These are phyloP conservation scores for Anguilla japonica DNA, from an alignment of 2,113 vertebrate genomes.

Conservation along the genomic window DNA sequence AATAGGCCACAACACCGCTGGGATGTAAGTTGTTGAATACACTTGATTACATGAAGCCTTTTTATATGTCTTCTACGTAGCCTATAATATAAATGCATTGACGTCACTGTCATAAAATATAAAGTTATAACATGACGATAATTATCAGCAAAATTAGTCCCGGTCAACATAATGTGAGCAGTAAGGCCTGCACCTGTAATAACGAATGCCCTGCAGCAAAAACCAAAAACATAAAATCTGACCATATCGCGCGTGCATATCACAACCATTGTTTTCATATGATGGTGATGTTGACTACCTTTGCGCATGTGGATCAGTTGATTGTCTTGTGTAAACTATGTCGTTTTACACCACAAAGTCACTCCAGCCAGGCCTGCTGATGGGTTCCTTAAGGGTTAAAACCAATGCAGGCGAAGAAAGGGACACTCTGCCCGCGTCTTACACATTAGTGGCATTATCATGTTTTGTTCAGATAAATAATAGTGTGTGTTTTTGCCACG, in stretches of 20 bases:
- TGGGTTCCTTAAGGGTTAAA: slow-evolving; percentile 1
- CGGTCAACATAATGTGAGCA: not conserved
- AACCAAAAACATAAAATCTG: not conserved
- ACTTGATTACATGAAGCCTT: not conserved
- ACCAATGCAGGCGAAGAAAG: not conserved
- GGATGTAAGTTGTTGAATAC: not conserved
- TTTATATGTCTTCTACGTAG: not conserved
- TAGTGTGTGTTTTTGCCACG: not conserved
- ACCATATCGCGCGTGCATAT: not conserved
- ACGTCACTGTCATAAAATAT: not conserved
- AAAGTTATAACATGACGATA: not conserved
- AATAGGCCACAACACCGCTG: not conserved
- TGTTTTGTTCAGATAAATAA: not conserved
- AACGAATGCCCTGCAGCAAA: not conserved
- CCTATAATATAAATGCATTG: not conserved
- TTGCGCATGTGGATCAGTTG: not conserved
- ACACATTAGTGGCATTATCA: not conserved
- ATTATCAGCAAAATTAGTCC: not conserved
- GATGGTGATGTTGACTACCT: not conserved
- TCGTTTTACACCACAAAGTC: not conserved
- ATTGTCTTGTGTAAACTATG: not conserved
- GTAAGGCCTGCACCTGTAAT: not conserved
- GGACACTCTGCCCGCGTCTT: not conserved
- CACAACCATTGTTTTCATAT: not conserved
- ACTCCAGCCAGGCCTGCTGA: not conserved